Conservation (phyloP, 2,113 vertebrate genomes). For the Dipodomys ordii region DNA sequence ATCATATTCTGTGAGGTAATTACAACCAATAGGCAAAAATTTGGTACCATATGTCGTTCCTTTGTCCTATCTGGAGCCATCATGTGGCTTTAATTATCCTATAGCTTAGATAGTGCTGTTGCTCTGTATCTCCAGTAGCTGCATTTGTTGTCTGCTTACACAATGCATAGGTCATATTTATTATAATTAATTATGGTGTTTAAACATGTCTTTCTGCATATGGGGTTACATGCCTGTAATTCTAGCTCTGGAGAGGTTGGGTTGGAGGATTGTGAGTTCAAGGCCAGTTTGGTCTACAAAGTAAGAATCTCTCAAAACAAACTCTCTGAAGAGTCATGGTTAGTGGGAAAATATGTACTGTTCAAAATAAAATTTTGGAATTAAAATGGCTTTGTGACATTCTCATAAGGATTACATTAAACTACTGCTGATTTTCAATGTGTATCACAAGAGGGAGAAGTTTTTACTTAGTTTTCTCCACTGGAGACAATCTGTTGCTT, state of each 20-base stretch:
- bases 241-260: too few species aligned
- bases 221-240: too few species aligned
- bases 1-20: not conserved
- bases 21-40: conserved; percentile 13
- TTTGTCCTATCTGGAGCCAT: conserved; percentile 17
- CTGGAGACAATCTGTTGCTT: conserved; percentile 52
- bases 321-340: conserved; percentile 21
- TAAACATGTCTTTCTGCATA: not conserved
- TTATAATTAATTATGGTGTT: conserved; percentile 44
- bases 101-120: not conserved
- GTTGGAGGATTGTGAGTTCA: too few species aligned
- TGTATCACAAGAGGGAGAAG: conserved; percentile 49
- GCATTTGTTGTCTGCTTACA: not conserved
- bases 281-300: too few species aligned
- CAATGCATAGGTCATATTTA: not conserved
- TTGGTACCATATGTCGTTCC: not conserved
- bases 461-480: conserved; percentile 63
- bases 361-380: conserved; percentile 9
- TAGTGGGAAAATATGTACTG: conserved; percentile 32
- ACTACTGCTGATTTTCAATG: conserved; percentile 50
- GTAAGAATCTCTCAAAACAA: too few species aligned
- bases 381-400: conserved; percentile 39
- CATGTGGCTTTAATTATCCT: conserved; percentile 45
- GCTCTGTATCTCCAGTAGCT: not conserved
- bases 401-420: conserved; percentile 33